Percentiles rank a stretch among this genome's conserved stretches.
phyloP scores from a whole-genome alignment of 2,113 vertebrate genomes.

The Rattus rattus region DNA sequence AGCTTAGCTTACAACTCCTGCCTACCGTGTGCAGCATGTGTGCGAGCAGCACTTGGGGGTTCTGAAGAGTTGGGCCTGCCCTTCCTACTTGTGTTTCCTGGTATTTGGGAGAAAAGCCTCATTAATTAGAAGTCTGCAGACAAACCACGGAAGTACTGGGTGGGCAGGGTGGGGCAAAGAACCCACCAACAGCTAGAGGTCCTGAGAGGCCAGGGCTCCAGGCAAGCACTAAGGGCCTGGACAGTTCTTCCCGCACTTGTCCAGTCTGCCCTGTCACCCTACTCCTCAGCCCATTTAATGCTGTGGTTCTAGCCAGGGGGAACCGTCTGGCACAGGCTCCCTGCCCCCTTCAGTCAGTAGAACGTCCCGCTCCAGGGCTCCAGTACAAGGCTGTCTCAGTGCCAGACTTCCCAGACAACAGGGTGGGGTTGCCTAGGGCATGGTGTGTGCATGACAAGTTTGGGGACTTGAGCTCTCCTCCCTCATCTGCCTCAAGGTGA shows the following conservation, averaged over 20 bases:
- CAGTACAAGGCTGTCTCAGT: conserved; percentile 61
- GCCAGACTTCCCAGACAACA: conserved; percentile 61
- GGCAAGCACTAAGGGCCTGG: neutral
- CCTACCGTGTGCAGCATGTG: neutral
- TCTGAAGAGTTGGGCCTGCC: neutral
- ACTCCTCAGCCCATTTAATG: neutral
- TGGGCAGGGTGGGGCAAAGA: neutral
- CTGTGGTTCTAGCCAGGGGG: conserved; percentile 18
- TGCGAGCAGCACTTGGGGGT: neutral
- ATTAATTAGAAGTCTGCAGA: conserved; percentile 16
- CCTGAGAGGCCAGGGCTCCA: neutral
- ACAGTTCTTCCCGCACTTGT: neutral
- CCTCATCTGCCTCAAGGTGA: neutral
- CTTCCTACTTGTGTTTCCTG: conserved; percentile 17
- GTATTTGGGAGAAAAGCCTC: conserved; percentile 7
- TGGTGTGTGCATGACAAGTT: neutral
- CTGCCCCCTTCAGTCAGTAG: neutral
- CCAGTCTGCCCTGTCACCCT: neutral
- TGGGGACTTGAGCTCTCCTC: neutral
- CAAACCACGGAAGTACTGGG: conserved; percentile 40
- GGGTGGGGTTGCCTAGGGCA: conserved; percentile 43
- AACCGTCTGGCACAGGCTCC: conserved; percentile 16
- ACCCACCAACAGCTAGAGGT: neutral
- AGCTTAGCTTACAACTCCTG: neutral
- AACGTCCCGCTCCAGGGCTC: conserved; percentile 73